These are phyloP conservation scores for Dryomyza anilis DNA, from an alignment of 2,888 invertebrate species.

Conservation along the genomic window DNA sequence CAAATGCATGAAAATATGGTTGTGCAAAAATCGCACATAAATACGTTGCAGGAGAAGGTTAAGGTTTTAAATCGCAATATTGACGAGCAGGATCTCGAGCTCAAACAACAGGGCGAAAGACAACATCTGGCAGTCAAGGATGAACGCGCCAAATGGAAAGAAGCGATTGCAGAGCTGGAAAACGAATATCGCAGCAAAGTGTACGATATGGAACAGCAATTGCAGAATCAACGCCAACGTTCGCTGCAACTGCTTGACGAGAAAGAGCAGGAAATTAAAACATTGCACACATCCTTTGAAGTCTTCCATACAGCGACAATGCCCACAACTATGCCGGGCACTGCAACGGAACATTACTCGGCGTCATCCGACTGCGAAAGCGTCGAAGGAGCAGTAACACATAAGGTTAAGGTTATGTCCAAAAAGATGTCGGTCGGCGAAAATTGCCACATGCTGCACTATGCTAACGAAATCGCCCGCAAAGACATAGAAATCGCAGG, in stretches of 20 bases:
- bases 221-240: conserved; percentile 79
- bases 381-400: conserved; percentile 36
- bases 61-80: conserved; percentile 68
- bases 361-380: conserved; percentile 48
- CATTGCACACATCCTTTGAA: conserved; percentile 66
- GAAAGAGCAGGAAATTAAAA: conserved; percentile 75
- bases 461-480: conserved; percentile 80
- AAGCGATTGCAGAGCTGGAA: conserved; percentile 56
- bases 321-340: background rate
- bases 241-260: conserved; percentile 79
- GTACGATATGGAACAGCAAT: conserved; percentile 72
- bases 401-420: conserved; percentile 37
- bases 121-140: conserved; percentile 63
- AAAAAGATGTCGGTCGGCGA: conserved; percentile 62
- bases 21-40: conserved; percentile 67
- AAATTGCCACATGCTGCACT: conserved; percentile 79
- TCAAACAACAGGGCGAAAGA: conserved; percentile 66
- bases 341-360: conserved; percentile 24
- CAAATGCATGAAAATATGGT: conserved; percentile 47
- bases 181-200: conserved; percentile 64
- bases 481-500: conserved; percentile 78
- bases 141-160: conserved; percentile 56
- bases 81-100: conserved; percentile 69
- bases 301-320: conserved; percentile 53
- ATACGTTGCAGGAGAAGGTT: conserved; percentile 71